These are phyloP conservation scores for Achatina immaculata DNA, from an alignment of 1,140 invertebrate genomes.

Conservation along the genomic window DNA sequence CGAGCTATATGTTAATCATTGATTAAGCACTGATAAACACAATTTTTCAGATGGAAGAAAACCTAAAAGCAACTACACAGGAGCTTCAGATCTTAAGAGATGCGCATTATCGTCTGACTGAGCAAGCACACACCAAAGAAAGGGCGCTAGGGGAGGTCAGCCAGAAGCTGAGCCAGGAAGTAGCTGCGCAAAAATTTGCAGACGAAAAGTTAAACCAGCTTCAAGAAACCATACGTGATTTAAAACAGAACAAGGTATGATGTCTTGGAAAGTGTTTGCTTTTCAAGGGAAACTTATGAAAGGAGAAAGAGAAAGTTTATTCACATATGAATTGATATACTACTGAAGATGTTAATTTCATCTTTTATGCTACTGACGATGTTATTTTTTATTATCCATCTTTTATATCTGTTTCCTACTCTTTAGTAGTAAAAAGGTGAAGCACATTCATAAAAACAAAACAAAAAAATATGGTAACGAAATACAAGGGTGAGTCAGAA, in stretches of 20 bases:
- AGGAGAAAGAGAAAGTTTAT: too few relatives aligned
- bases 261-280: too few relatives aligned
- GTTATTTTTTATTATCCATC: too few relatives aligned
- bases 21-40: conserved; percentile 47
- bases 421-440: too few relatives aligned
- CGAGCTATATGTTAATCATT: too few relatives aligned
- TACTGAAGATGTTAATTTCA: too few relatives aligned
- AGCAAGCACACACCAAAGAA: conserved; percentile 46
- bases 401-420: too few relatives aligned
- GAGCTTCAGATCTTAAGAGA: conserved; percentile 49
- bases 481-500: too few relatives aligned
- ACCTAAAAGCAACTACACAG: conserved; percentile 50
- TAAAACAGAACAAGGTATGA: conserved; percentile 54
- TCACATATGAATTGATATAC: too few relatives aligned
- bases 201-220: conserved; percentile 50
- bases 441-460: too few relatives aligned
- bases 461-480: too few relatives aligned
- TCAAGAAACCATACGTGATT: conserved; percentile 49
- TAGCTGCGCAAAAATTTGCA: conserved; percentile 44
- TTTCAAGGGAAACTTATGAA: neutral
- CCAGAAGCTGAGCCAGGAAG: conserved; percentile 47
- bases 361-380: too few relatives aligned
- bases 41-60: conserved; percentile 51
- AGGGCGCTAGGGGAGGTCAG: conserved; percentile 48
- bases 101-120: conserved; percentile 48